A percentile compares a stretch with the other conserved stretches of the same genome.
phyloP scores from a whole-genome alignment of 2,888 invertebrate genomes.

The Folsomia manolachei region DNA sequence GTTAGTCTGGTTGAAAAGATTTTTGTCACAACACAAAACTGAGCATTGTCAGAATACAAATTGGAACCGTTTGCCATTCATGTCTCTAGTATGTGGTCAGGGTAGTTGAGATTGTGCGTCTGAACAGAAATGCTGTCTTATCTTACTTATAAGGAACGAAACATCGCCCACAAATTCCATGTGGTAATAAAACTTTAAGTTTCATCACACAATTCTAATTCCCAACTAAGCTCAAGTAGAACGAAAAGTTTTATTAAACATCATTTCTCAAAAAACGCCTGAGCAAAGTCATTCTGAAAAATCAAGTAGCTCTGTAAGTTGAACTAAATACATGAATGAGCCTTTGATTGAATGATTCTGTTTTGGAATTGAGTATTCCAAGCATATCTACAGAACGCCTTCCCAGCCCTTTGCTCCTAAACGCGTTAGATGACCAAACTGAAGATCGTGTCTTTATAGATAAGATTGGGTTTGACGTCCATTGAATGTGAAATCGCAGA shows the following conservation, averaged over 20 bases:
- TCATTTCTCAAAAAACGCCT: too few relatives aligned
- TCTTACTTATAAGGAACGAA: too few relatives aligned
- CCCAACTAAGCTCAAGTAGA: too few relatives aligned
- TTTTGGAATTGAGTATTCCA: neutral
- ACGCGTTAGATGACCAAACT: neutral
- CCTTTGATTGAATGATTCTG: neutral
- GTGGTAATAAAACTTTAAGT: too few relatives aligned
- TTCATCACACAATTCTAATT: too few relatives aligned
- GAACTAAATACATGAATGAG: too few relatives aligned
- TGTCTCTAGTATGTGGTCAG: constrained; percentile 1
- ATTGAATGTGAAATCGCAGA: neutral
- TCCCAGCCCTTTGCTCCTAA: neutral
- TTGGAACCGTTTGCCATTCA: neutral
- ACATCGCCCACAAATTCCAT: too few relatives aligned
- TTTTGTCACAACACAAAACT: constrained; percentile 1
- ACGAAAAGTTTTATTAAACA: too few relatives aligned
- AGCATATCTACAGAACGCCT: neutral
- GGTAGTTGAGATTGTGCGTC: neutral
- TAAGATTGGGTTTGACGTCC: neutral
- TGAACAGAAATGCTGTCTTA: too few relatives aligned
- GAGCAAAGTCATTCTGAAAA: too few relatives aligned
- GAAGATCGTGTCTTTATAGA: neutral
- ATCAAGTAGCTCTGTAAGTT: too few relatives aligned
- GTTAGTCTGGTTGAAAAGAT: constrained; percentile 5
- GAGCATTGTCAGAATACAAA: constrained; percentile 1